phyloP scores from a whole-genome alignment of 2,888 invertebrate species.

The Tachina fera region DNA sequence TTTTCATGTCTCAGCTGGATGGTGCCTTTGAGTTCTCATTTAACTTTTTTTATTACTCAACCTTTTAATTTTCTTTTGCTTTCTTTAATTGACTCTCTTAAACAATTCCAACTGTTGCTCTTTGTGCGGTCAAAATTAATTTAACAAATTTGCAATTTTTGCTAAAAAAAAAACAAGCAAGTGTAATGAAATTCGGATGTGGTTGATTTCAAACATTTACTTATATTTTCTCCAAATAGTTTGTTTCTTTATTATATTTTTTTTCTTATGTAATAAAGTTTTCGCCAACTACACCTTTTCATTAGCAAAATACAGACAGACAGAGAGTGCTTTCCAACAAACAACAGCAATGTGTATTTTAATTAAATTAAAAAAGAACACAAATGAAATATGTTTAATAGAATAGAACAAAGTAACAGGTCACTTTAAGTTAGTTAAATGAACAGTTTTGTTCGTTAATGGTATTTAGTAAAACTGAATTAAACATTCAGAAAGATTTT shows the following conservation, averaged over 20 bases:
- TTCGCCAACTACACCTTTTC: slow-evolving; percentile 30
- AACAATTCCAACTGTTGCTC: background rate
- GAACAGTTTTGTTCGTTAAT: background rate
- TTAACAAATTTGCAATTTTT: background rate
- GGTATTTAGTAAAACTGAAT: slow-evolving; percentile 36
- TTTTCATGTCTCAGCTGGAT: background rate
- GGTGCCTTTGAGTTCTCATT: background rate
- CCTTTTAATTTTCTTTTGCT: background rate
- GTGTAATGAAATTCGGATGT: slow-evolving; percentile 17
- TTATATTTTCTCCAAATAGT: slow-evolving; percentile 22
- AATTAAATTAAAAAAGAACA: slow-evolving; percentile 51
- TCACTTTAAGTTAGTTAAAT: slow-evolving; percentile 12
- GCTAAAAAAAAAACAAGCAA: background rate
- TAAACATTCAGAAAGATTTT: slow-evolving; percentile 43
- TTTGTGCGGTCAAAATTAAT: slow-evolving; percentile 14
- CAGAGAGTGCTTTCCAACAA: slow-evolving; percentile 7
- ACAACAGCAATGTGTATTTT: slow-evolving; percentile 53
- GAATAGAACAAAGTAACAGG: background rate
- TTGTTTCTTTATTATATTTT: background rate
- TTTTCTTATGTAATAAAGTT: background rate
- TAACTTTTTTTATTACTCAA: background rate
- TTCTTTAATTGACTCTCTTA: slow-evolving; percentile 28
- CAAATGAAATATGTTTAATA: slow-evolving; percentile 1
- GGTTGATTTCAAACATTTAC: slow-evolving; percentile 9
- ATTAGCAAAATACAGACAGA: slow-evolving; percentile 9